A percentile compares a stretch with the other conserved stretches of the same genome.
Evolutionary conservation across 2,888 invertebrate species (phyloP).

Genomic region (Dolichomitus sp.): DNA sequence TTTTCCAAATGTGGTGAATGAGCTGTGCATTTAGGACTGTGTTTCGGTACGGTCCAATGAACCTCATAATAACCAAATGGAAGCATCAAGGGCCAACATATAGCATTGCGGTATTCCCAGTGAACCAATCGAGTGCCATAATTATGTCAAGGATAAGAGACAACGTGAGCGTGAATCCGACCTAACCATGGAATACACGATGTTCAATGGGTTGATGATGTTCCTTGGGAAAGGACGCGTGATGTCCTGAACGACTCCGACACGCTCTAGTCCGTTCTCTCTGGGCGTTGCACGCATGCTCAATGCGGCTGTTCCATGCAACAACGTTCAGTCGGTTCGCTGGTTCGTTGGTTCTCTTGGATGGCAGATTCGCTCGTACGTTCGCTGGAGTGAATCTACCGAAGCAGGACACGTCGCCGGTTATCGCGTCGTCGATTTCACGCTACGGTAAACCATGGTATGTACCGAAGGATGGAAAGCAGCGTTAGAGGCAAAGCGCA

Average conservation of each 20-base stretch:
- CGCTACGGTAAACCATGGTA: slow-evolving; percentile 60
- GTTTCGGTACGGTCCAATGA: background rate
- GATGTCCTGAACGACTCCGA: slow-evolving; percentile 57
- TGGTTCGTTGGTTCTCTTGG: slow-evolving; percentile 35
- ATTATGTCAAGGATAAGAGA: slow-evolving; percentile 39
- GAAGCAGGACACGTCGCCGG: slow-evolving; percentile 59
- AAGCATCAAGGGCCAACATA: slow-evolving; percentile 45
- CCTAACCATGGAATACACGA: slow-evolving; percentile 8
- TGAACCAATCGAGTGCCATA: slow-evolving; percentile 54
- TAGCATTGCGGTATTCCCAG: slow-evolving; percentile 35
- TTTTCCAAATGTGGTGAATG: background rate
- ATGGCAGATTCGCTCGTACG: slow-evolving; percentile 52
- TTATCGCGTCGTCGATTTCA: slow-evolving; percentile 65
- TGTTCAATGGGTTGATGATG: slow-evolving; percentile 25
- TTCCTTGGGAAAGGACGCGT: slow-evolving; percentile 29
- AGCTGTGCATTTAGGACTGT: background rate
- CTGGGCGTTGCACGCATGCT: slow-evolving; percentile 15
- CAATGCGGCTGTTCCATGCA: slow-evolving; percentile 42
- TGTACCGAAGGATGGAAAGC: slow-evolving; percentile 50
- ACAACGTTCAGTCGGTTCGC: slow-evolving; percentile 38
- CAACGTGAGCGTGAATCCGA: slow-evolving; percentile 11
- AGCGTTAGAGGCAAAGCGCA: slow-evolving; percentile 17
- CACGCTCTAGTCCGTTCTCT: slow-evolving; percentile 52
- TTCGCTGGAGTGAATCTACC: slow-evolving; percentile 59
- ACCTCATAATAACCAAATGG: background rate